Conservation (phyloP, 2,888 invertebrate genomes). For the Hyalella azteca region DNA sequence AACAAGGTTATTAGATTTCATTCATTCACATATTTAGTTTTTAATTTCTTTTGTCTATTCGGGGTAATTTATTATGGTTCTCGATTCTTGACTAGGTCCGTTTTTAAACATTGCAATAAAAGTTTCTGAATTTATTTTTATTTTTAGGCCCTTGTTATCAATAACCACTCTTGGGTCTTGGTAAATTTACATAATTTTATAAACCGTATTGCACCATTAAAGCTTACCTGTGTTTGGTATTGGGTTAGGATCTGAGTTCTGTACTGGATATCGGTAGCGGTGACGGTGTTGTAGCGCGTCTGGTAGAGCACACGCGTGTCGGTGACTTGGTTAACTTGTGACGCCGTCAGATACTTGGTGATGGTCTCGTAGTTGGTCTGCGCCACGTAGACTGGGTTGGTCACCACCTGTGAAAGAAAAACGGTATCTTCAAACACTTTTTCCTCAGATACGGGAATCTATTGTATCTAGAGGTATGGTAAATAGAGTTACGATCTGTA, state of each 20-base stretch:
- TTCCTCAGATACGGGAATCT: too few species aligned
- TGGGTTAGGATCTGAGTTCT: background rate
- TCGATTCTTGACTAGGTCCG: too few species aligned
- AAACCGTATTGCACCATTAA: background rate
- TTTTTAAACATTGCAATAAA: too few species aligned
- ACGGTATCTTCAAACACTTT: too few species aligned
- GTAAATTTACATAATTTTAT: too few species aligned
- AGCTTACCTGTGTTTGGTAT: slow-evolving; percentile 10
- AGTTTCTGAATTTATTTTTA: too few species aligned
- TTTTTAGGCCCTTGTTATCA: background rate
- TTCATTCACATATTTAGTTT: too few species aligned
- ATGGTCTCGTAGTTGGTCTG: slow-evolving; percentile 11
- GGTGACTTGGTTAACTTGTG: background rate
- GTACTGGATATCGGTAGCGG: slow-evolving; percentile 16
- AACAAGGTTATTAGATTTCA: too few species aligned
- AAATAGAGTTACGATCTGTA: too few species aligned
- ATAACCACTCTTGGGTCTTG: background rate
- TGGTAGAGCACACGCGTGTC: background rate
- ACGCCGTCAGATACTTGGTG: slow-evolving; percentile 5
- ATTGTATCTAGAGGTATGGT: too few species aligned
- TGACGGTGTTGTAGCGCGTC: slow-evolving; percentile 16
- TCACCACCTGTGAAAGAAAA: background rate
- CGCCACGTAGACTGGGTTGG: slow-evolving; percentile 16
- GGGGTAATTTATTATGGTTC: too few species aligned
- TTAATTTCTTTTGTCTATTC: too few species aligned